phyloP scores from a whole-genome alignment of 2,113 vertebrate species.

The Sapajus apella region DNA sequence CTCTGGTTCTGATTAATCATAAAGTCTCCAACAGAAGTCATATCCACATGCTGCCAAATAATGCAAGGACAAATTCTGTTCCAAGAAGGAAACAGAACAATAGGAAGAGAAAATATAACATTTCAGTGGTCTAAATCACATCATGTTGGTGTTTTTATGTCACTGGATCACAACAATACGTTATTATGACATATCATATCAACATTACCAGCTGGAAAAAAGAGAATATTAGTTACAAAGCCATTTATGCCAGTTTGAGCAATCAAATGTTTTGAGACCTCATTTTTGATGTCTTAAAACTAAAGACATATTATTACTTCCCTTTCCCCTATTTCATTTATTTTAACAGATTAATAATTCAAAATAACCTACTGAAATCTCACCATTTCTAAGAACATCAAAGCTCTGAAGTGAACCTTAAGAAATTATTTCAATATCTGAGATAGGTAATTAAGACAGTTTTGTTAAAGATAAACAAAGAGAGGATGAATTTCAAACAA shows the following conservation, averaged over 20 bases:
- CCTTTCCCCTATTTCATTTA: slow-evolving; percentile 51
- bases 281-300: slow-evolving; percentile 57
- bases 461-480: slow-evolving; percentile 39
- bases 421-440: background rate
- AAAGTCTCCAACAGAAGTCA: background rate
- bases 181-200: slow-evolving; percentile 64
- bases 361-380: slow-evolving; percentile 43
- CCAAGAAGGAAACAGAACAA: background rate
- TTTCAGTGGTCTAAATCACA: slow-evolving; percentile 21
- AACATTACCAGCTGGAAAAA: slow-evolving; percentile 57
- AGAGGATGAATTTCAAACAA: background rate
- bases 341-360: slow-evolving; percentile 52
- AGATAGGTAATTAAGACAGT: background rate
- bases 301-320: slow-evolving; percentile 43
- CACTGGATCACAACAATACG: slow-evolving; percentile 41
- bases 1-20: slow-evolving; percentile 49
- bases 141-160: slow-evolving; percentile 57
- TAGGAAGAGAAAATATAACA: slow-evolving; percentile 13
- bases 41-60: slow-evolving; percentile 18
- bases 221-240: slow-evolving; percentile 62
- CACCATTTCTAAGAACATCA: background rate
- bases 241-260: slow-evolving; percentile 48
- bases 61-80: slow-evolving; percentile 17
- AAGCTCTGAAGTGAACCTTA: slow-evolving; percentile 12
- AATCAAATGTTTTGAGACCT: slow-evolving; percentile 60